Base-by-base conservation (phyloP, 2,888 invertebrate genomes). In the Limnephilus lunatus region DNA sequence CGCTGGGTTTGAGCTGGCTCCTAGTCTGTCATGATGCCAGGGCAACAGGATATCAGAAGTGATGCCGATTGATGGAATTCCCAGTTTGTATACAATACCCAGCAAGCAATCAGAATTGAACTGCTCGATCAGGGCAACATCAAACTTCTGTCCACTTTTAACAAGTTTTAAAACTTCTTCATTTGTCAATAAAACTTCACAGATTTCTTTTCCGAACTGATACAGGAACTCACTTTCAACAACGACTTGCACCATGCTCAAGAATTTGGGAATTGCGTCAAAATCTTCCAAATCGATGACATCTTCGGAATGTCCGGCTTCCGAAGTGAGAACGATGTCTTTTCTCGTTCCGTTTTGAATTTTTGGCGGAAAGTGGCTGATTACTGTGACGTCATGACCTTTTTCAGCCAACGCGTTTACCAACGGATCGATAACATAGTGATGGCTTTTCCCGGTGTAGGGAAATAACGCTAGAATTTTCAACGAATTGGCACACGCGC, bases 21-120 rank as follows among this genome's bases (percentile, higher is more conserved):
- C 96, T 90, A 97, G 94, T 87, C 96, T 95, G 91, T 95, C 95
- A 93, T 95, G 95, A 86, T 96, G 95, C 97, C 97, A 97, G 0
- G 97, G 96, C 94, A 96, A 96, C 86, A 96, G 94, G 81, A 96
- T 95, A 93, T 96, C 96, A 0, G 97, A 96, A 90, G 96, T 97
- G 89, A 97, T 94, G 0, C 96, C 95, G 44, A 98, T 96, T 93
- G 97, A 96, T 0, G 98, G 97, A 0, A 97, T 97, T 94, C 97
- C 96, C 82, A 97, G 96, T 94, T 97, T 97, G 94, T 97, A 96
- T 11, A 97, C 97, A 93, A 98, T 95, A 44, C 97, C 97, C 94
- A 98, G 95, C 94, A 97, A 97, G 94, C 98, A 98, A 94, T 98
- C 97, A 80, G 97, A 97, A 94, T 98, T 98, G 95, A 98, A 98